Percentiles rank a stretch among this genome's conserved stretches.
Conservation (phyloP, 2,113 vertebrate genomes). For the Neodontobutis hainanensis region DNA sequence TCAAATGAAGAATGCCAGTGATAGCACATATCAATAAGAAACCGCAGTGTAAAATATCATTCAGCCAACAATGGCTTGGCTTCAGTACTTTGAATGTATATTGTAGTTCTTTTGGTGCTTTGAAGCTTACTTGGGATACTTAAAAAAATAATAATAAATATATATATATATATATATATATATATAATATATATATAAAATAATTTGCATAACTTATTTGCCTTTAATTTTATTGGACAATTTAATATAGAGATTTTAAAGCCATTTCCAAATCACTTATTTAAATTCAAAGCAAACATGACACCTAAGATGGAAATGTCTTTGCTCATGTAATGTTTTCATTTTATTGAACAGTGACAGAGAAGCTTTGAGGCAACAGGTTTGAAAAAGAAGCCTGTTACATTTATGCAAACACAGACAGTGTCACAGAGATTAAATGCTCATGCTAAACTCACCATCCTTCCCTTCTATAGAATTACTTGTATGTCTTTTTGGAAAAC, state of each 20-base stretch:
- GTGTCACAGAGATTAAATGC: constrained; percentile 13
- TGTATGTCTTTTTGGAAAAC: not conserved
- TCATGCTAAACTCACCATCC: not conserved
- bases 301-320: no score
- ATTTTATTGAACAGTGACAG: not conserved
- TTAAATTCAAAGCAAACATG: constrained; percentile 21
- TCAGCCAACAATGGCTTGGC: constrained; percentile 53
- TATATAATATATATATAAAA: constrained; percentile 19
- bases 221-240: constrained; percentile 60
- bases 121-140: constrained; percentile 54
- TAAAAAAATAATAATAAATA: constrained; percentile 22
- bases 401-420: constrained; percentile 52
- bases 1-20: constrained; percentile 61
- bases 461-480: not conserved
- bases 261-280: constrained; percentile 56
- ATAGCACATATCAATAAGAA: constrained; percentile 66
- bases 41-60: constrained; percentile 65
- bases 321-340: constrained; percentile 17
- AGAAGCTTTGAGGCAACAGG: constrained; percentile 30
- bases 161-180: constrained; percentile 11
- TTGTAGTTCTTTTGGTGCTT: constrained; percentile 73
- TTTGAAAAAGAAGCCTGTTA: constrained; percentile 22
- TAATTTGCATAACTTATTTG: constrained; percentile 60
- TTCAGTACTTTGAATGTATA: constrained; percentile 75
- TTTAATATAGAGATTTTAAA: constrained; percentile 40